Base-by-base conservation (phyloP, 2,888 invertebrate genomes). In the Ligdia adustata region DNA sequence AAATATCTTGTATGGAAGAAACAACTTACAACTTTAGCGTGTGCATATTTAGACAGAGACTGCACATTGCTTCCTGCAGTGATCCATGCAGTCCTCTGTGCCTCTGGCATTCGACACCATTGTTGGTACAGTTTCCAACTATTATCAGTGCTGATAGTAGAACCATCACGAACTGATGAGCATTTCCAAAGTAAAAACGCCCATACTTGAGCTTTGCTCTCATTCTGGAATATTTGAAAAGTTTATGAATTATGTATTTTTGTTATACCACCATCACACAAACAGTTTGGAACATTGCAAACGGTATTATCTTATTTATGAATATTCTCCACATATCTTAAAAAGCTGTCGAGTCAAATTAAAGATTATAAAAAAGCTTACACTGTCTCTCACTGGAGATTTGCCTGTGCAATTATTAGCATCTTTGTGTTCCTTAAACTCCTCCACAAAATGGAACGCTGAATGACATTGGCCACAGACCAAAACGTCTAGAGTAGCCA, bases 401-500 rank as follows among this genome's bases (percentile, higher is more conserved):
- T 92, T 90, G 58, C 92, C 91, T 20, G 91, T 88, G 61, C 94
- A 94, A 44, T 91, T 91, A 38, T 88, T 91, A 7, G 86, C 83
- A 58, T 89, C 90, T 67, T 94, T 94, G 68, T 96, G 96, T 29
- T 93, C 93, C 75, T 93, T 92, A 68, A 96, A 96, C 58, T 95
- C 94, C 69, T 96, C 95, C 37, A 95, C 79, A 75, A 94, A 96
- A 75, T 96, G 95, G 72, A 94, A 96, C 37, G 95, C 95, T 34
- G 92, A 91, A 74, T 96, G 94, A 71, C 96, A 96, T 51, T 93
- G 93, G n/a, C 96, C 96, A 82, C 96, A 96, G 0, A 96, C 95
- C 13, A 96, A 81, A 3, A 96, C 93, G 87, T 96, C 96, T 54
- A 95, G 82, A 42, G 92, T 92, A 43, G 93, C 93, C 89, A 95